phyloP scores from a whole-genome alignment of 2,797 vertebrate species.

The Xenops minutus region DNA sequence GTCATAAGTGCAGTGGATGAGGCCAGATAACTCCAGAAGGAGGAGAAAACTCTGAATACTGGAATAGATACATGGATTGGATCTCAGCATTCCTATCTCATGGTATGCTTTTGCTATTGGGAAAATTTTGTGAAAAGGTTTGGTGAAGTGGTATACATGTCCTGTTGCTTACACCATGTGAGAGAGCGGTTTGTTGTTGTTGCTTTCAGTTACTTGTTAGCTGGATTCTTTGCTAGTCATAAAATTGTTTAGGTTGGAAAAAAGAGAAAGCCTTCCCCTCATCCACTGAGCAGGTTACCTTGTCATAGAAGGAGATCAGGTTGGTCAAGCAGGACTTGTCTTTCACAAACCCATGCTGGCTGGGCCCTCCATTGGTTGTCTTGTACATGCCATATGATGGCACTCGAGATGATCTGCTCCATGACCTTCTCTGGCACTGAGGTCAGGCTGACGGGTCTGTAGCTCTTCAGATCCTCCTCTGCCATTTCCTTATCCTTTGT shows the following conservation, averaged over 20 bases:
- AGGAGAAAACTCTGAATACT: not conserved
- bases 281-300: not conserved
- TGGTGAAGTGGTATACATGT: not conserved
- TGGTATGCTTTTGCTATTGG: not conserved
- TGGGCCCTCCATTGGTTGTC: not conserved
- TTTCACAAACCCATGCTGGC: not conserved
- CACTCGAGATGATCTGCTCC: not conserved
- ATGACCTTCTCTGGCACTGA: not conserved
- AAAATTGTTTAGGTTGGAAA: not conserved
- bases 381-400: not conserved
- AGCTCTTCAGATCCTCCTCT: not conserved
- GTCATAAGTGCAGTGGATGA: not conserved
- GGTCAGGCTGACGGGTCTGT: not conserved
- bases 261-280: not conserved
- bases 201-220: not conserved
- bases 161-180: fast-evolving
- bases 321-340: not conserved
- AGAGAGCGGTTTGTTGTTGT: not conserved
- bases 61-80: not conserved
- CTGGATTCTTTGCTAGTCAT: not conserved
- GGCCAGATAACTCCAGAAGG: not conserved
- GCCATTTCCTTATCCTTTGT: not conserved
- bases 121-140: not conserved
- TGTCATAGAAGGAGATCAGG: not conserved
- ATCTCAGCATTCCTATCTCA: not conserved